A percentile compares a stretch with the other conserved stretches of the same genome.
phyloP scores from a whole-genome alignment of 1,140 invertebrate genomes.

The Apis laboriosa region DNA sequence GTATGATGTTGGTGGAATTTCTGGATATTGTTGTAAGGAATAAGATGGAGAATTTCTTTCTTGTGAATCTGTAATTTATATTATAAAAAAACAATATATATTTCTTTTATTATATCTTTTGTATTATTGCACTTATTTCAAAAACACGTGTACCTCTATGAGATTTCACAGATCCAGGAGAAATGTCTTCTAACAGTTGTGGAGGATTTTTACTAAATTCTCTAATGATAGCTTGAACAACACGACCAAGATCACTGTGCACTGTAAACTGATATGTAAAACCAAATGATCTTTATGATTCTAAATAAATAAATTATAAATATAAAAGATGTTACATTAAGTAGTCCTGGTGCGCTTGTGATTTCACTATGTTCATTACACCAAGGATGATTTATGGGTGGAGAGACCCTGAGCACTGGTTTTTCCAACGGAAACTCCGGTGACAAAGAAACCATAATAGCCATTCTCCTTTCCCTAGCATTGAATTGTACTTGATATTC shows the following conservation, averaged over 20 bases:
- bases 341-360: constrained; percentile 85
- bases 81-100: not conserved
- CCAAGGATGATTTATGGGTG: constrained; percentile 86
- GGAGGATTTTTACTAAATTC: constrained; percentile 87
- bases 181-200: constrained; percentile 77
- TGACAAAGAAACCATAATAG: constrained; percentile 84
- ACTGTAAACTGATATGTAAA: constrained; percentile 83
- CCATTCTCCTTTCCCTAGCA: constrained; percentile 83
- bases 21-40: constrained; percentile 71
- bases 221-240: constrained; percentile 89
- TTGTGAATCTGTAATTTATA: constrained; percentile 72
- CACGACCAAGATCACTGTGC: constrained; percentile 88
- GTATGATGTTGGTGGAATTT: constrained; percentile 74
- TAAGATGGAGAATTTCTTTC: constrained; percentile 76
- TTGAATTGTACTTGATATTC: constrained; percentile 88
- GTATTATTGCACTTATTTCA: not conserved
- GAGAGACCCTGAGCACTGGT: constrained; percentile 85
- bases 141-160: constrained; percentile 73
- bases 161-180: constrained; percentile 72
- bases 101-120: not conserved
- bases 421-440: constrained; percentile 88
- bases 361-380: constrained; percentile 85
- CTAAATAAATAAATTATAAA: constrained; percentile 13
- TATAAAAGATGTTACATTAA: constrained; percentile 83
- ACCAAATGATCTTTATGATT: not conserved